Conservation (phyloP, 2,797 vertebrate genomes). For the Danio jaintianensis region DNA sequence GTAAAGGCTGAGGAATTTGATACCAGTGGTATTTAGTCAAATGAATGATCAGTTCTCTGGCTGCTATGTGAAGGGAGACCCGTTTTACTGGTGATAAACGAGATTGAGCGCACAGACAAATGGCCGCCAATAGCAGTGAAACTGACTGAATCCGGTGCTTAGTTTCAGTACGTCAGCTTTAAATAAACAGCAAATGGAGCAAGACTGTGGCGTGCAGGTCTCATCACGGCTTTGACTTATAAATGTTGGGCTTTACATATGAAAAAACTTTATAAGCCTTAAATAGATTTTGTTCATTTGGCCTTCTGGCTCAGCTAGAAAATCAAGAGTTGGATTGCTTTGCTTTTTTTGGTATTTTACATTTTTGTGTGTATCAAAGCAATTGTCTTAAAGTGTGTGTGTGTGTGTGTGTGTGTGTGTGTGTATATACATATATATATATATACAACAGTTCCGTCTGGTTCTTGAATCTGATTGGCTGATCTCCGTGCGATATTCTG, state of each 20-base stretch:
- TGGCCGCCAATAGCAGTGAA: conserved; percentile 15
- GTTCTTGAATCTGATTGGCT: too few species aligned
- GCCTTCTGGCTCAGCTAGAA: conserved; percentile 23
- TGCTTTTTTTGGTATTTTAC: background rate
- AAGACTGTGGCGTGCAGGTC: conserved; percentile 29
- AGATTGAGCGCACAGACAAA: conserved; percentile 35
- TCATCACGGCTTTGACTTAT: conserved; percentile 47
- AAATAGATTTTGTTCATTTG: conserved; percentile 40
- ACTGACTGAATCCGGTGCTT: conserved; percentile 49
- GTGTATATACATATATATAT: too few species aligned
- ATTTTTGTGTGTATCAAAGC: background rate
- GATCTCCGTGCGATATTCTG: too few species aligned
- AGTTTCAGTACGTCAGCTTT: conserved; percentile 33
- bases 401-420: too few species aligned
- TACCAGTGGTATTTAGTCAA: conserved; percentile 8
- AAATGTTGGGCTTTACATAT: conserved; percentile 35
- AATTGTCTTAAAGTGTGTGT: conserved; percentile 52
- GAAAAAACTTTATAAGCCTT: conserved; percentile 42
- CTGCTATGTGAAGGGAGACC: conserved; percentile 15
- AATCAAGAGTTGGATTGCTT: background rate
- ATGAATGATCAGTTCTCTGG: background rate
- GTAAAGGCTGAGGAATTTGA: background rate
- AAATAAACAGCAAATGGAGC: conserved; percentile 56
- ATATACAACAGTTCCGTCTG: too few species aligned
- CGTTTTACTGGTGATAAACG: background rate